Conservation (phyloP, 1,140 invertebrate species). For the Cotesia glomerata region DNA sequence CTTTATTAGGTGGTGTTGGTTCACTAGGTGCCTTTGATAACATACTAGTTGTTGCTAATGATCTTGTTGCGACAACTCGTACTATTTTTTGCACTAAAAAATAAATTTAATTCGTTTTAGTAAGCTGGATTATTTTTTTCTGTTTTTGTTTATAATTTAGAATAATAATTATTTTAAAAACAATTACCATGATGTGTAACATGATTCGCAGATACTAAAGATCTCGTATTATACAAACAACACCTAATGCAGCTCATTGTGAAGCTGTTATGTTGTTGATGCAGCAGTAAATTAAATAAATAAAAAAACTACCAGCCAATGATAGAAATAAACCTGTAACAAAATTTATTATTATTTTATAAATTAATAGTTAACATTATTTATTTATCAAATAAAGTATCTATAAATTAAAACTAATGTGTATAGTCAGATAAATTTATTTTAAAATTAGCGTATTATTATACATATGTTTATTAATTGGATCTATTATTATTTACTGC, state of each 20-base stretch:
- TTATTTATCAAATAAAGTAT: no score
- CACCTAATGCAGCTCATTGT: slow-evolving; percentile 60
- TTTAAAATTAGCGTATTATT: no score
- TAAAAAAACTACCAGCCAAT: background rate
- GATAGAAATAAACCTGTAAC: slow-evolving; percentile 4
- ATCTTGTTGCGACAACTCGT: slow-evolving; percentile 50
- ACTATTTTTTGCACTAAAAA: slow-evolving; percentile 57
- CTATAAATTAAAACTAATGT: no score
- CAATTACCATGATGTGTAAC: slow-evolving; percentile 55
- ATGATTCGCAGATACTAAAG: slow-evolving; percentile 56
- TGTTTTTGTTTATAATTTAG: background rate
- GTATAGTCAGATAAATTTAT: no score
- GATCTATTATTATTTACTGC: slow-evolving; percentile 8
- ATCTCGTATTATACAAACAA: slow-evolving; percentile 55
- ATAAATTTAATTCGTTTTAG: slow-evolving; percentile 15
- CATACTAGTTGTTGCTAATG: slow-evolving; percentile 44
- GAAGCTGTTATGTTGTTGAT: background rate
- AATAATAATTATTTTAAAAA: background rate
- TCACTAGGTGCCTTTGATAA: slow-evolving; percentile 55
- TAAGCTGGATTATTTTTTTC: background rate
- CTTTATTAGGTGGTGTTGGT: slow-evolving; percentile 54
- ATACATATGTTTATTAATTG: no score
- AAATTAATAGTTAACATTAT: no score
- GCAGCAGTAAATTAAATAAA: background rate
- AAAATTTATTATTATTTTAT: background rate